Conservation (phyloP, 2,113 vertebrate species). For the Mus spicilegus region DNA sequence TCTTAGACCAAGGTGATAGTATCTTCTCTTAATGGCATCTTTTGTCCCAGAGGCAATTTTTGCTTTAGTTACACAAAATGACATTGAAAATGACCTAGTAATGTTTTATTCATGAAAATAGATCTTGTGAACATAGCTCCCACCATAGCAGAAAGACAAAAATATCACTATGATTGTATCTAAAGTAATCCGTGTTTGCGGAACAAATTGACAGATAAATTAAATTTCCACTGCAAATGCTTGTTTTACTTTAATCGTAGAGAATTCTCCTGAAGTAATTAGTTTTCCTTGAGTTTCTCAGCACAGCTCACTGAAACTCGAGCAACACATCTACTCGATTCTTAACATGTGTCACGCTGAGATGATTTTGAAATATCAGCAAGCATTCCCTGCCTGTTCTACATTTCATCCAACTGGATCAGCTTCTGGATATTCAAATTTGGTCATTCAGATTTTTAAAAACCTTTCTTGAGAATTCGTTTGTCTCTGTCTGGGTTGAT, state of each 20-base stretch:
- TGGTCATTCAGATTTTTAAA: background rate
- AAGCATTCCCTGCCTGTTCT: background rate
- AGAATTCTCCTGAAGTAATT: slow-evolving; percentile 78
- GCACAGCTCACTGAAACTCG: slow-evolving; percentile 33
- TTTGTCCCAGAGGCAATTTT: slow-evolving; percentile 80
- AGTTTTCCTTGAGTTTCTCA: slow-evolving; percentile 64
- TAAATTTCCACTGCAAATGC: slow-evolving; percentile 78
- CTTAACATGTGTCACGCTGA: background rate
- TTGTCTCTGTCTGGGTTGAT: background rate
- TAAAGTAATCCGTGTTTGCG: slow-evolving; percentile 72
- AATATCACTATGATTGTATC: slow-evolving; percentile 61
- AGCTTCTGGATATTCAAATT: background rate
- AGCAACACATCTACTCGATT: background rate
- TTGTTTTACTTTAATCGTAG: slow-evolving; percentile 60
- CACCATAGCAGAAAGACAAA: slow-evolving; percentile 74
- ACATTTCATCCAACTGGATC: background rate
- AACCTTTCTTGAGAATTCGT: background rate
- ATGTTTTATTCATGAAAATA: slow-evolving; percentile 85
- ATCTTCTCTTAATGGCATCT: slow-evolving; percentile 60
- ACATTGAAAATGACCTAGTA: slow-evolving; percentile 68
- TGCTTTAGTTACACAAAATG: slow-evolving; percentile 76
- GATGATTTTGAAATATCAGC: background rate
- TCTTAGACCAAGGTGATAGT: slow-evolving; percentile 56
- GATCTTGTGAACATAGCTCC: slow-evolving; percentile 74
- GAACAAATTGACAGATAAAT: slow-evolving; percentile 82